phyloP scores from a whole-genome alignment of 2,113 vertebrate species.

The Perccottus glenii region DNA sequence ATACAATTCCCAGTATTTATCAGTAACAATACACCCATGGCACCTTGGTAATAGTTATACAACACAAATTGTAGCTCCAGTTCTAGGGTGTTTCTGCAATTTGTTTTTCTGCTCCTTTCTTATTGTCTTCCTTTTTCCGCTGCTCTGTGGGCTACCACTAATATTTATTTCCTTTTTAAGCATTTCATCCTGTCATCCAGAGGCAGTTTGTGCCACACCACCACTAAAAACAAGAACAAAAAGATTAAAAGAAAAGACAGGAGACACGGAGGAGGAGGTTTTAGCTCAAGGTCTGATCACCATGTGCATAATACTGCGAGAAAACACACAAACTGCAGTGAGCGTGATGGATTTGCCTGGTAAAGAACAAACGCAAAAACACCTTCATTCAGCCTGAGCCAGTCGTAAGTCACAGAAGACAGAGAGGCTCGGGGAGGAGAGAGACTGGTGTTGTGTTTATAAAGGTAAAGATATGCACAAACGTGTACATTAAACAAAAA shows the following conservation, averaged over 20 bases:
- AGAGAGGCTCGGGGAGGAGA: background rate
- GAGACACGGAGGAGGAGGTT: conserved; percentile 4
- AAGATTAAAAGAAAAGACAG: conserved; percentile 44
- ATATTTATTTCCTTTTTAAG: conserved; percentile 26
- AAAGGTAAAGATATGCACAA: background rate
- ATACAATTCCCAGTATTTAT: too few species aligned
- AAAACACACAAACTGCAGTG: conserved; percentile 23
- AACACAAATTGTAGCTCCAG: background rate
- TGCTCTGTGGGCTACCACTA: conserved; percentile 7
- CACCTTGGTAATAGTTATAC: background rate
- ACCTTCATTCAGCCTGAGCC: conserved; percentile 8
- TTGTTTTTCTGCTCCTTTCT: background rate
- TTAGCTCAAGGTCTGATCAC: conserved; percentile 52
- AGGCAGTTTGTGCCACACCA: conserved; percentile 22
- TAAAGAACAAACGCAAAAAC: conserved; percentile 32
- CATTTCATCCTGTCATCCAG: conserved; percentile 4
- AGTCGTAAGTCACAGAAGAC: background rate
- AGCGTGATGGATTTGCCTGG: conserved; percentile 28
- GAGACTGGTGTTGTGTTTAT: background rate
- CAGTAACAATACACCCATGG: background rate
- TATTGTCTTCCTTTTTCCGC: background rate
- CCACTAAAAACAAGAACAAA: conserved; percentile 25
- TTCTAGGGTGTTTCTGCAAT: background rate
- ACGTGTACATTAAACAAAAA: background rate
- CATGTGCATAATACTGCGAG: conserved; percentile 16